These are phyloP conservation scores for Centropristis striata DNA, from an alignment of 2,113 vertebrate genomes.

Conservation along the genomic window DNA sequence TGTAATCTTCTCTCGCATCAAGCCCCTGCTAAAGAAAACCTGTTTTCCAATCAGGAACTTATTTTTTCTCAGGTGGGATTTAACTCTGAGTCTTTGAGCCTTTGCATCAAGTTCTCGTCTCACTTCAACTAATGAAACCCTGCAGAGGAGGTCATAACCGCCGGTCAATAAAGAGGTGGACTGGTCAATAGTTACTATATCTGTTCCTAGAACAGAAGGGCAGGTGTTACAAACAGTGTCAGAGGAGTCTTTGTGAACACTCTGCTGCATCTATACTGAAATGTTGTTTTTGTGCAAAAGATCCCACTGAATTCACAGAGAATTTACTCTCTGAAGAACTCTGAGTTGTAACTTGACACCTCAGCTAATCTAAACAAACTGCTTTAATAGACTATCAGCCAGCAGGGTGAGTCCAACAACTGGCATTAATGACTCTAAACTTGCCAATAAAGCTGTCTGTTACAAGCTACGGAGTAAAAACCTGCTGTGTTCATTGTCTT, in stretches of 20 bases:
- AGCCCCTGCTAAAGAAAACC: neutral
- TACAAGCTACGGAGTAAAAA: no score
- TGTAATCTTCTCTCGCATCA: constrained; percentile 2
- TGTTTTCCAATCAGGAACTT: constrained; percentile 7
- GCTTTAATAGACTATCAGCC: constrained; percentile 3
- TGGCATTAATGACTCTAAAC: neutral
- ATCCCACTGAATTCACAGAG: neutral
- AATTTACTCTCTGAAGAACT: neutral
- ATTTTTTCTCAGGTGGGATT: constrained; percentile 8
- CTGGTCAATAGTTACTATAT: constrained; percentile 29
- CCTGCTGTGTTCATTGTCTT: neutral
- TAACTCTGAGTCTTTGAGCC: constrained; percentile 31
- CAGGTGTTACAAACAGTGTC: constrained; percentile 4
- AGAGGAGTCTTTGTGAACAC: constrained; percentile 3
- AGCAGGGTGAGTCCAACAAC: neutral
- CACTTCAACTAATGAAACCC: constrained; percentile 39
- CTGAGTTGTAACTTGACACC: neutral
- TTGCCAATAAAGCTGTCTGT: neutral
- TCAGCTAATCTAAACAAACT: constrained; percentile 12
- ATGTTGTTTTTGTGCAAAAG: neutral
- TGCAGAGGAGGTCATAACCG: constrained; percentile 37
- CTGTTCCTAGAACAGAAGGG: constrained; percentile 16
- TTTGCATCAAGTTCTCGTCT: constrained; percentile 1
- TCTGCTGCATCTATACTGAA: neutral
- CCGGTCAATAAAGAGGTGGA: constrained; percentile 34